Evolutionary conservation across 2,888 invertebrate genomes (phyloP).

Genomic region (Crossocerus cetratus): DNA sequence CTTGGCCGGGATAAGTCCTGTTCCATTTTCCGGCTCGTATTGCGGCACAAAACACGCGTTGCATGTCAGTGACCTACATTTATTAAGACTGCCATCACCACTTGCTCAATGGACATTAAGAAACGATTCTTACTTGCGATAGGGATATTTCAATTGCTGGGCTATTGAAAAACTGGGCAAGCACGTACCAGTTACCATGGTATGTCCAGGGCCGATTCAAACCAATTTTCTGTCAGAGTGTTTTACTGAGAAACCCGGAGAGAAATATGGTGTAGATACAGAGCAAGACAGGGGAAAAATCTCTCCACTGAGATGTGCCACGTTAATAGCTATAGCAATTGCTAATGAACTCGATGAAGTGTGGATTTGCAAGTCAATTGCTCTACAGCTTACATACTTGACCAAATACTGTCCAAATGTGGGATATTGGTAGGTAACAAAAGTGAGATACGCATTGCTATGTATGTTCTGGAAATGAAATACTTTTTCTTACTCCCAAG

Average conservation of each 20-base stretch:
- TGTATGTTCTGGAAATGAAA: too few relatives aligned
- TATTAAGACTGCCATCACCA: too few relatives aligned
- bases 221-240: conserved; percentile 84
- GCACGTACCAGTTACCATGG: conserved; percentile 82
- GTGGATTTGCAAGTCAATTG: conserved; percentile 81
- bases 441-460: too few relatives aligned
- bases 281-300: conserved; percentile 78
- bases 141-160: conserved; percentile 87
- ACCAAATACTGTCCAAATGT: conserved; percentile 64
- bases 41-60: conserved; percentile 87
- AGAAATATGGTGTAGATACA: conserved; percentile 75
- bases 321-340: conserved; percentile 80
- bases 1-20: conserved; percentile 83
- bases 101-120: not conserved
- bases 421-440: conserved; percentile 48
- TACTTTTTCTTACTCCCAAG: conserved; percentile 44
- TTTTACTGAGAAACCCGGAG: conserved; percentile 82
- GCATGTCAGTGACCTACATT: conserved; percentile 79
- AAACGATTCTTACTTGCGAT: conserved; percentile 35
- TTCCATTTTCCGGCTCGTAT: conserved; percentile 84
- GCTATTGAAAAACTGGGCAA: conserved; percentile 80
- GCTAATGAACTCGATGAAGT: conserved; percentile 81
- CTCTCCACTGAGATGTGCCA: conserved; percentile 80
- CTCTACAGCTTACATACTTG: conserved; percentile 64
- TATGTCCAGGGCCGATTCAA: conserved; percentile 88